Base-by-base conservation (phyloP, 23 tunicate genomes). In the Ciona savignyi region DNA sequence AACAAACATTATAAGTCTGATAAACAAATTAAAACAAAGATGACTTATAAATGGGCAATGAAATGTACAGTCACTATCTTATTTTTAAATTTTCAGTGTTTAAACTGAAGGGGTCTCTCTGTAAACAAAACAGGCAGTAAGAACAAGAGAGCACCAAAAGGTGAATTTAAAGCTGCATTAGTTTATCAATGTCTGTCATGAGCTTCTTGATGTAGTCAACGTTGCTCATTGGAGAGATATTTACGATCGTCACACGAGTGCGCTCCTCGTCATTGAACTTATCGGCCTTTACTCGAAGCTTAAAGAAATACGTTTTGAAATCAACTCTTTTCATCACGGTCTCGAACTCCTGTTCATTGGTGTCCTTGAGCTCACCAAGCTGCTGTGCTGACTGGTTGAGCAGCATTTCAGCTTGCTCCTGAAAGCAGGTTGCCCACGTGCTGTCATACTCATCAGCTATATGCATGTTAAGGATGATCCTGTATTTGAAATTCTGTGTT, bases 391-490 rank as follows among this genome's bases (percentile, higher is more conserved):
- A 34, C 61, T 71, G 70, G 2, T 82, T 81, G 6, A 91, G 68
- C 76, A 91, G 25, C 4, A 85, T 71, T 34, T 91, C 97, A 1
- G 81, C 97, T 61, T 91, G 97, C 23, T 91, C 97, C 72, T 91
- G 91, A 68, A 91, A 91, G 74, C 97, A 91, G 23, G 97, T 91
- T 48, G 80, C 85, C 97, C 97, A 91, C 21, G 80, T 67, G 76
- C 77, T 85, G 75, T 85, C 91, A 72, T 71, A 86, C 48, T 91
- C 97, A 76, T 91, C 97, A 23, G 90, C 90, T 3, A 91, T 65
- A 67, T 85, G 80, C 87, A 91, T 76, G 15, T 90, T 90, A 1
- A 90, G 75, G 6, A 93, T 81, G 70, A 93, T 82, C 1, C 98
- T 66, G 60, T 81, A 93, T 30, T 81, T 86, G 89, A 93, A 93